Conservation (phyloP, 1,140 invertebrate genomes). For the Halyomorpha halys region DNA sequence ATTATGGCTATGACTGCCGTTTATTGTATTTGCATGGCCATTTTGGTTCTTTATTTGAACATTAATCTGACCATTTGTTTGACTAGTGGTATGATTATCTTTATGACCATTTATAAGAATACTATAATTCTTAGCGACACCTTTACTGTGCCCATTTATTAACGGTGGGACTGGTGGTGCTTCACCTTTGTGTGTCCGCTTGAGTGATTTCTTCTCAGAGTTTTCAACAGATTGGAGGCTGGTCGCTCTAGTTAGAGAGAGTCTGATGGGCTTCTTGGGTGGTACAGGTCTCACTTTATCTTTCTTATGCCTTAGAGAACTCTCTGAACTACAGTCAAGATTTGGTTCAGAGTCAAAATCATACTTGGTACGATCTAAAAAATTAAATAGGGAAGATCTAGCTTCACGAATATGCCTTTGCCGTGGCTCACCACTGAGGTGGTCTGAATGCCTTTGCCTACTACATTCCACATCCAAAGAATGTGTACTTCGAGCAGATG, state of each 20-base stretch:
- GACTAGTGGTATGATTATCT: background rate
- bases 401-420: constrained; percentile 33
- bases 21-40: background rate
- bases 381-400: constrained; percentile 34
- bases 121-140: background rate
- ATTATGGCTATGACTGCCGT: background rate
- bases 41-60: background rate
- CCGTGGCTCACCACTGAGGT: constrained; percentile 27
- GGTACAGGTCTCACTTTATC: constrained; percentile 50
- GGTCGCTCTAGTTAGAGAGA: constrained; percentile 68
- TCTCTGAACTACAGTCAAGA: constrained; percentile 30
- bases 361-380: constrained; percentile 40
- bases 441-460: constrained; percentile 17
- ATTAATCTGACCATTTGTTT: background rate
- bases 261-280: constrained; percentile 68
- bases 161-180: constrained; percentile 33
- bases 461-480: constrained; percentile 26
- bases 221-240: constrained; percentile 65
- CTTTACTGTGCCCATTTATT: background rate
- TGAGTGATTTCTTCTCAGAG: constrained; percentile 38
- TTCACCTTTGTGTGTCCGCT: constrained; percentile 47
- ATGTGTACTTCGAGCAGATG: constrained; percentile 26
- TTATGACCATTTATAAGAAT: background rate
- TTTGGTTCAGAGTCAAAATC: constrained; percentile 54
- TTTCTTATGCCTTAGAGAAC: constrained; percentile 39